These are phyloP conservation scores for Proteles cristata DNA, from an alignment of 2,113 vertebrate species.

Conservation along the genomic window DNA sequence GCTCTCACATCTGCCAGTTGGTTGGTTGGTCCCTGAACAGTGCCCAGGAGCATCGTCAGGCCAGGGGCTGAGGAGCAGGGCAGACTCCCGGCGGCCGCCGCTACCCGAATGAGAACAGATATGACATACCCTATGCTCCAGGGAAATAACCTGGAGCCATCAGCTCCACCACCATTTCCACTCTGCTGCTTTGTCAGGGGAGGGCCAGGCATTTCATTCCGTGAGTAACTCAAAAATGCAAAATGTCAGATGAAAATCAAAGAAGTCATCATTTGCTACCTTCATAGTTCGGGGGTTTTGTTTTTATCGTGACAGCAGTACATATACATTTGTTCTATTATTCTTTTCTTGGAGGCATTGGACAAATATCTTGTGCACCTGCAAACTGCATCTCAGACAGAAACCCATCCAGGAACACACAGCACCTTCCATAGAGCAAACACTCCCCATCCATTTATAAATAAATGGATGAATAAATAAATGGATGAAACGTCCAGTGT, in stretches of 20 bases:
- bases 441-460: no score
- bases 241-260: not conserved
- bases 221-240: not conserved
- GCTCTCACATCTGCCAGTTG: accelerated
- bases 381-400: not conserved
- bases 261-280: not conserved
- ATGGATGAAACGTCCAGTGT: not conserved
- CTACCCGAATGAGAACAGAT: not conserved
- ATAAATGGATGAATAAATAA: not conserved
- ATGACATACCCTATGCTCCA: not conserved
- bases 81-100: not conserved
- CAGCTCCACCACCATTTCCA: not conserved
- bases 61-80: not conserved
- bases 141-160: not conserved
- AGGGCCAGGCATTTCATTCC: not conserved
- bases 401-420: not conserved
- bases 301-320: not conserved
- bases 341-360: not conserved
- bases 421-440: not conserved
- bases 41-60: not conserved
- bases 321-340: not conserved
- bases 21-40: not conserved
- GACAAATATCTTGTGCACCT: not conserved
- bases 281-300: not conserved
- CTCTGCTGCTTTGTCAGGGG: not conserved